Base-by-base conservation (phyloP, 1,140 invertebrate species). In the Andrena cerasifolii region DNA sequence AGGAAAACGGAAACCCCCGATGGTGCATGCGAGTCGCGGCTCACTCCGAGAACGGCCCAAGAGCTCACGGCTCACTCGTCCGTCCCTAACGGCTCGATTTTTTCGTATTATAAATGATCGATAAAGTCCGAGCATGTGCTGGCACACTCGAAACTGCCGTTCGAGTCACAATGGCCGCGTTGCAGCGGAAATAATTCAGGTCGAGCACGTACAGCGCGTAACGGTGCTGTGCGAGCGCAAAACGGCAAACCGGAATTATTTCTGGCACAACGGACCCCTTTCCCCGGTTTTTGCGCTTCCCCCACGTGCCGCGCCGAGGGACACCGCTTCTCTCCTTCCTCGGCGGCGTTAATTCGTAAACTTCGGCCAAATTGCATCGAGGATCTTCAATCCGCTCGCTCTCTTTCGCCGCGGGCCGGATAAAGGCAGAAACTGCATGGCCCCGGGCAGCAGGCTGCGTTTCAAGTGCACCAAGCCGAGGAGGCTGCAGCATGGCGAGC, bases 171-270 rank as follows among this genome's bases (percentile, higher is more conserved):
- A 84, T 83, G 81, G 68, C 53, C 59, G 51, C 71, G 66, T 83
- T 84, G 77, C 82, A 80, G 58, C 47, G 53, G 78, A 84, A 79
- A 79, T 83, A 79, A 83, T 83, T 83, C 76, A 74, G 82, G 82
- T 83, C 82, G 81, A 59, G 72, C 77, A 47, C 59, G 59, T 45
- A 53, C 26, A 36, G 54, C 62, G 36, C 36, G 24, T 79, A 83
- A 79, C 70, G 80, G 74, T 72, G 54, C 63, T 66, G 6, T 10
- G 31, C 31, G 31, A 53, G 24, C 43, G 56, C 62, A 53, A 77
- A 81, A 43, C 59, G 51, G 24, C 31, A 45, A 51, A 62, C 49
- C 49, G 26, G 43, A 78, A 78, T 77, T 78, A 65, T 66, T 61
- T 36, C 36, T 31, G 45, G 62, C 72, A 26, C 16, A 7, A n/a